Evolutionary conservation across 2,113 vertebrate species (phyloP).

Genomic region (Indicator indicator): DNA sequence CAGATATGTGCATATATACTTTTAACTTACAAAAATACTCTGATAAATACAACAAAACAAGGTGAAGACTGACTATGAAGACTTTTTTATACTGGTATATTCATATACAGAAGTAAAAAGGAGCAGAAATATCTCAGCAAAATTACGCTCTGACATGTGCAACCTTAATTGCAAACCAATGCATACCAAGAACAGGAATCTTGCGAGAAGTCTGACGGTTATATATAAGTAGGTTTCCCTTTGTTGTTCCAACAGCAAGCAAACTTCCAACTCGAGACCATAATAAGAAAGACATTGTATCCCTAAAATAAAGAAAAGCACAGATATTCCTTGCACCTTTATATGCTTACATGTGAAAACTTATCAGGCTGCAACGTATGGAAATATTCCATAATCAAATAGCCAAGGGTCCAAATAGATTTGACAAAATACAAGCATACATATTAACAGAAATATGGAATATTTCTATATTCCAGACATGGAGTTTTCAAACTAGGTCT

Average conservation of each 20-base stretch:
- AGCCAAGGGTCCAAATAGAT: not conserved
- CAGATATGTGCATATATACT: not conserved
- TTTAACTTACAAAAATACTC: not conserved
- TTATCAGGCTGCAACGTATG: not conserved
- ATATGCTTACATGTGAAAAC: not conserved
- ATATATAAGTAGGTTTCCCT: slow-evolving; percentile 96
- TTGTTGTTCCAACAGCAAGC: slow-evolving; percentile 91
- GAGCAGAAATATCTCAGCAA: not conserved
- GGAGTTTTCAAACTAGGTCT: not conserved
- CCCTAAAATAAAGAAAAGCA: slow-evolving; percentile 77
- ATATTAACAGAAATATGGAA: not conserved
- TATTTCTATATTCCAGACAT: not conserved
- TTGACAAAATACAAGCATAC: not conserved
- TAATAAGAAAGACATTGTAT: slow-evolving; percentile 90
- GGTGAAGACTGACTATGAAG: not conserved
- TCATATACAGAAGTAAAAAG: not conserved
- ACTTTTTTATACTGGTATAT: not conserved
- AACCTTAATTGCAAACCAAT: not conserved
- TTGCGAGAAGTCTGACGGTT: slow-evolving; percentile 97
- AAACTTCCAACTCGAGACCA: slow-evolving; percentile 91
- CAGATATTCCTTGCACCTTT: not conserved
- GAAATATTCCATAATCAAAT: not conserved
- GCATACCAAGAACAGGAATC: slow-evolving; percentile 92
- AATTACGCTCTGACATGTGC: not conserved
- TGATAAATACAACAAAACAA: not conserved